Evolutionary conservation across 2,888 invertebrate genomes (phyloP).

Genomic region (Oscheius sp.): DNA sequence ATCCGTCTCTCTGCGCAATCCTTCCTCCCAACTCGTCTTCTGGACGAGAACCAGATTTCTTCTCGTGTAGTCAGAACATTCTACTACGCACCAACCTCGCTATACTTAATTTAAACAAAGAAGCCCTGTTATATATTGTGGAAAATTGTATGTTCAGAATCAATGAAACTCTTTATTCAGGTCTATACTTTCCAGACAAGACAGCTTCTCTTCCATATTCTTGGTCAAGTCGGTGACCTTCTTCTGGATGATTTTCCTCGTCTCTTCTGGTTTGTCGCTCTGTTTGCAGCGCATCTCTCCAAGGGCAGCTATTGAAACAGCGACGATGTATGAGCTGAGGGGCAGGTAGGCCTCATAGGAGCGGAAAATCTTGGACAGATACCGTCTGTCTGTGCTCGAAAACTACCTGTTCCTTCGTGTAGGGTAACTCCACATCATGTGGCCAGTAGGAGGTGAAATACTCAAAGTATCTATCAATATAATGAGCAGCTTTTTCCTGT

Average conservation of each 20-base stretch:
- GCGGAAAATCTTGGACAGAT: background rate
- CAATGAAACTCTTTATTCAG: too few species aligned
- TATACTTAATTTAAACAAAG: slow-evolving; percentile 4
- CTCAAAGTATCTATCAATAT: slow-evolving; percentile 7
- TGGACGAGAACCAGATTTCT: slow-evolving; percentile 14
- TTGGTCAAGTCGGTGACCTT: slow-evolving; percentile 12
- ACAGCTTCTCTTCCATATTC: background rate
- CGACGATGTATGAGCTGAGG: slow-evolving; percentile 16
- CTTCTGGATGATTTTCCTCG: background rate
- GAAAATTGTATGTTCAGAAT: too few species aligned
- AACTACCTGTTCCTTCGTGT: slow-evolving; percentile 20
- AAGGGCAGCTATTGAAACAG: slow-evolving; percentile 1
- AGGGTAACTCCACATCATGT: background rate
- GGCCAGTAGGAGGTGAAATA: slow-evolving; percentile 18
- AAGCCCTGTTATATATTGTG: too few species aligned
- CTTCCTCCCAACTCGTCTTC: slow-evolving; percentile 13
- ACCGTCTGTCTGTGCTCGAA: too few species aligned
- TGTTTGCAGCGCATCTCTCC: background rate
- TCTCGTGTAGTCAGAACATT: slow-evolving; percentile 20
- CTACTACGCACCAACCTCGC: slow-evolving; percentile 20
- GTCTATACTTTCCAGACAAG: background rate
- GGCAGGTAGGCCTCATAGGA: slow-evolving; percentile 16
- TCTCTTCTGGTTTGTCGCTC: background rate
- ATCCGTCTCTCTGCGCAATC: background rate
- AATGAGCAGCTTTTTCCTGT: background rate